These are phyloP conservation scores for Phytoseiulus persimilis DNA, from an alignment of 2,888 invertebrate species.

Conservation along the genomic window DNA sequence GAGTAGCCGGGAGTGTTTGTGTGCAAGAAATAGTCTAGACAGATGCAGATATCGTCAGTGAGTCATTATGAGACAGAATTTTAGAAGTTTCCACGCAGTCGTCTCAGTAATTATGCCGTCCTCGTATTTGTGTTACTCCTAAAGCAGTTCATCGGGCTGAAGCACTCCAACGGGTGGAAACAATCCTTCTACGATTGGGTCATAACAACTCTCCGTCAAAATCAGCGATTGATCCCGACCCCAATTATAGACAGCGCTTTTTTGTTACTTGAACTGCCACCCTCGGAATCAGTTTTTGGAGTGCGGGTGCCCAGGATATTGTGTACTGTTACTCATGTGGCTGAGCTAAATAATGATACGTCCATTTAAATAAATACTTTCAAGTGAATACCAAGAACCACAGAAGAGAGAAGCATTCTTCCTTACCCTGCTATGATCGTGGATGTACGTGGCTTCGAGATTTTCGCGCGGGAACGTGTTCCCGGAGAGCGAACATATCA, in stretches of 20 bases:
- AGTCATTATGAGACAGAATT: neutral
- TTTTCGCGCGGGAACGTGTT: too few species aligned
- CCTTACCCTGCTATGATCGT: neutral
- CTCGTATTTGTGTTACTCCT: neutral
- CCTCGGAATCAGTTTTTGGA: neutral
- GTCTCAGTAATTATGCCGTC: neutral
- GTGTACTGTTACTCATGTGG: neutral
- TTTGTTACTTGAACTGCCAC: neutral
- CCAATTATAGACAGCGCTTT: neutral
- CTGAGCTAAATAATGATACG: conserved; percentile 24
- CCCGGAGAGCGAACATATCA: too few species aligned
- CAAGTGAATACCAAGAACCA: neutral
- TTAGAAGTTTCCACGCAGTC: neutral
- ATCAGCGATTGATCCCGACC: neutral
- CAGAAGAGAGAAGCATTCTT: neutral
- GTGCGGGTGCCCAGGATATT: neutral
- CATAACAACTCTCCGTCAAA: neutral
- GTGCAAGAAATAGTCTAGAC: neutral
- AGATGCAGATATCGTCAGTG: neutral
- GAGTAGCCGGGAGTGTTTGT: neutral
- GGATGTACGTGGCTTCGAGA: too few species aligned
- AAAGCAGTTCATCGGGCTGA: neutral
- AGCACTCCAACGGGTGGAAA: neutral
- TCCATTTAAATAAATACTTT: conserved; percentile 36
- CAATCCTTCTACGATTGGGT: neutral